Evolutionary conservation across 2,797 vertebrate species (phyloP).

Genomic region (Nannoperca australis): DNA sequence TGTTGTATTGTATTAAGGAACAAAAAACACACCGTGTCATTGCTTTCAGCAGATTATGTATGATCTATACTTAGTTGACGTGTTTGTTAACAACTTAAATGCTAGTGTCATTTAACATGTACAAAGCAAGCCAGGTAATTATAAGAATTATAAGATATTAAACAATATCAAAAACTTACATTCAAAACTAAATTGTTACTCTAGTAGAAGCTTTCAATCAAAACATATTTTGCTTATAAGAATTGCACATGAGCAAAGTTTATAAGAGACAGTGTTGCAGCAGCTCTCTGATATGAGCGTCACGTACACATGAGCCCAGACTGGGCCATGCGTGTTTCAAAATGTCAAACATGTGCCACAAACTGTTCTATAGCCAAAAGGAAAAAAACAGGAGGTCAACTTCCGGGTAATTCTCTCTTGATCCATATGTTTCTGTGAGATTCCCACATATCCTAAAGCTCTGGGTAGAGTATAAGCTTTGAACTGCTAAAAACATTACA

Average conservation of each 20-base stretch:
- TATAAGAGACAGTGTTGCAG: neutral
- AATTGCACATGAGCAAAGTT: neutral
- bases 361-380: constrained; percentile 5
- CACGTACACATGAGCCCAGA: constrained; percentile 2
- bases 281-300: neutral
- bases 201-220: neutral
- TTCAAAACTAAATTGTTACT: neutral
- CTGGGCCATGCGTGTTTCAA: constrained; percentile 33
- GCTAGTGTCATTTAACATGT: neutral
- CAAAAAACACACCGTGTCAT: constrained; percentile 23
- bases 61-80: constrained; percentile 25
- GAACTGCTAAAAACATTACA: constrained; percentile 60
- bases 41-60: constrained; percentile 17
- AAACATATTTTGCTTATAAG: neutral
- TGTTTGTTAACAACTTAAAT: constrained; percentile 32
- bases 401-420: constrained; percentile 29
- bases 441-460: constrained; percentile 29
- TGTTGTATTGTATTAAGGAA: constrained; percentile 39
- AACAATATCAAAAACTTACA: neutral
- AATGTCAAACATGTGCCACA: constrained; percentile 37
- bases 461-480: constrained; percentile 30
- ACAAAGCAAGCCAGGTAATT: constrained; percentile 1
- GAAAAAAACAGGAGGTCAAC: constrained; percentile 9
- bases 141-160: too few species aligned
- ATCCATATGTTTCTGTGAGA: constrained; percentile 30